Conservation (phyloP, 1,140 invertebrate species). For the Leucophenga varia region DNA sequence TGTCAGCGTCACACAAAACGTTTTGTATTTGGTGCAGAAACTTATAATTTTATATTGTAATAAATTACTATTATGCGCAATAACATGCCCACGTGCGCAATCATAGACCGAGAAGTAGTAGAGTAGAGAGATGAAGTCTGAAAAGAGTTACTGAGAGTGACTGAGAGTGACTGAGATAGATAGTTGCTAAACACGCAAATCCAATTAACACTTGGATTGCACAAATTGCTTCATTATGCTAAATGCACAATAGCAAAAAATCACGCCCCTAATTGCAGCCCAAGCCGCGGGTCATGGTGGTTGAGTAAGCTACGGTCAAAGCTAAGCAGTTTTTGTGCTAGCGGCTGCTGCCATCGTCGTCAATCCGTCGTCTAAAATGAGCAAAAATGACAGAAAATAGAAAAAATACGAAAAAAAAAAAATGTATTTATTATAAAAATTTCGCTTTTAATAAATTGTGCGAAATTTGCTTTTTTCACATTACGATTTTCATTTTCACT, state of each 20-base stretch:
- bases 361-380: too few species aligned
- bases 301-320: too few species aligned
- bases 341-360: conserved; percentile 3
- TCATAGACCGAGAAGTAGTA: too few species aligned
- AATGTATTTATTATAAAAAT: conserved; percentile 5
- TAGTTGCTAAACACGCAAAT: conserved; percentile 46
- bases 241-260: conserved; percentile 50
- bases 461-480: conserved; percentile 23
- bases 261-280: conserved; percentile 49
- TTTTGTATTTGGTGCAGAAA: too few species aligned
- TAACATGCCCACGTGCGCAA: too few species aligned
- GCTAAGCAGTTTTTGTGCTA: too few species aligned
- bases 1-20: too few species aligned
- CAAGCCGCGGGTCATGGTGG: conserved; percentile 35
- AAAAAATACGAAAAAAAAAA: too few species aligned
- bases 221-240: conserved; percentile 40
- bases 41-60: conserved; percentile 41
- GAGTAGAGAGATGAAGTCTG: too few species aligned
- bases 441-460: conserved; percentile 42
- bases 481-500: conserved; percentile 18
- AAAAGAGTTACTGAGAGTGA: too few species aligned
- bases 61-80: conserved; percentile 50
- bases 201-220: conserved; percentile 46
- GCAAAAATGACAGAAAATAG: too few species aligned
- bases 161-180: too few species aligned